These are phyloP conservation scores for Menidia beryllina DNA, from an alignment of 2,113 vertebrate species.

Conservation along the genomic window DNA sequence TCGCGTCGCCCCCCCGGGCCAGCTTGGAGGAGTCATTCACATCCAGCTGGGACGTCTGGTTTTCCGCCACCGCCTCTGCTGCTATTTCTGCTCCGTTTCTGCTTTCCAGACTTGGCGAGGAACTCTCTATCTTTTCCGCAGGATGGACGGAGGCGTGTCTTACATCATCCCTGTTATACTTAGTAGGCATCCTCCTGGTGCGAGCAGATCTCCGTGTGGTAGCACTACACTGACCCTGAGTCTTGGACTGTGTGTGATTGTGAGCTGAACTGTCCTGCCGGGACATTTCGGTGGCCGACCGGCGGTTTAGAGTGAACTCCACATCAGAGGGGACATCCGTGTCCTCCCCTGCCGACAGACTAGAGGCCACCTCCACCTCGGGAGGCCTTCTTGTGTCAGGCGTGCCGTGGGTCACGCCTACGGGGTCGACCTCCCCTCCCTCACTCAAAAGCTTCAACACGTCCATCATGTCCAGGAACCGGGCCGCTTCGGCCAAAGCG, in stretches of 20 bases:
- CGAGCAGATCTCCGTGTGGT: conserved; percentile 83
- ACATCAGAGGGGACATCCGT: conserved; percentile 24
- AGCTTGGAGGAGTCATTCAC: conserved; percentile 63
- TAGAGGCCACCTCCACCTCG: conserved; percentile 55
- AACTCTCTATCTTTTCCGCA: conserved; percentile 9
- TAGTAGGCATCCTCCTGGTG: conserved; percentile 85
- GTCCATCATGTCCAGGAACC: conserved; percentile 96
- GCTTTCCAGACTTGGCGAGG: conserved; percentile 2
- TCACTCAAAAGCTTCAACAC: conserved; percentile 89
- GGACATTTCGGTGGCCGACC: conserved; percentile 85
- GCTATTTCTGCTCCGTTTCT: conserved; percentile 26
- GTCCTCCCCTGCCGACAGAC: conserved; percentile 33
- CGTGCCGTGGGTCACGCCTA: conserved; percentile 65
- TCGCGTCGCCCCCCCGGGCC: conserved; percentile 69
- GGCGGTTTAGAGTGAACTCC: conserved; percentile 83
- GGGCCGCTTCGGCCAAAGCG: conserved; percentile 89
- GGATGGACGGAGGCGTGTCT: conserved; percentile 51
- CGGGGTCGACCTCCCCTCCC: conserved; percentile 61
- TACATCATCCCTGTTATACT: conserved; percentile 82
- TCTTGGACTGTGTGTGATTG: conserved; percentile 71
- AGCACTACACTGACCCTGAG: not conserved
- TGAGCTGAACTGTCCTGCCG: conserved; percentile 85
- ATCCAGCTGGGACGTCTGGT: conserved; percentile 1
- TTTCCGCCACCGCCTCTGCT: not conserved
- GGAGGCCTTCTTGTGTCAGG: conserved; percentile 54